A percentile compares a stretch with the other conserved stretches of the same genome.
These are phyloP conservation scores for Cydia splendana DNA, from an alignment of 1,140 invertebrate species.

Conservation along the genomic window DNA sequence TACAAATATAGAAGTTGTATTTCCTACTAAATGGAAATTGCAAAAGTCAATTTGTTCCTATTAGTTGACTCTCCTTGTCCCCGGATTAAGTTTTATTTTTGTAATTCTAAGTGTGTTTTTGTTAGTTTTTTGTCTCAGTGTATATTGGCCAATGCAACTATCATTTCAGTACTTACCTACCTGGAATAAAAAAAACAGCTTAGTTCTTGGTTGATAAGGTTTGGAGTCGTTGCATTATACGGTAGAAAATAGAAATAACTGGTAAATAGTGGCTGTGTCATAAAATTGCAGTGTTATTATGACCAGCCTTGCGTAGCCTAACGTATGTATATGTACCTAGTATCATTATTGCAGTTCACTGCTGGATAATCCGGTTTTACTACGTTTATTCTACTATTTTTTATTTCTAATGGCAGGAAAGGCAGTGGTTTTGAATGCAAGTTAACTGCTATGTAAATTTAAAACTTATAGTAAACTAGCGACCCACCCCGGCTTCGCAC, in stretches of 20 bases:
- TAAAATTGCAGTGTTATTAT: slow-evolving; percentile 14
- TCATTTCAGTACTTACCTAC: too few relatives aligned
- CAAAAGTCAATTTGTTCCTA: too few relatives aligned
- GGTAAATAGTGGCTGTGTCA: slow-evolving; percentile 16
- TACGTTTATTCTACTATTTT: neutral
- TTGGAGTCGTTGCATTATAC: neutral
- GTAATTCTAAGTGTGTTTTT: too few relatives aligned
- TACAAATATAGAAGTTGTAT: too few relatives aligned
- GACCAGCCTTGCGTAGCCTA: neutral
- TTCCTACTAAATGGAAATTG: too few relatives aligned
- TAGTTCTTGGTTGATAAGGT: neutral
- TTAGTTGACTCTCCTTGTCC: too few relatives aligned
- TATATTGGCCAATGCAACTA: too few relatives aligned
- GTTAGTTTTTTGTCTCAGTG: too few relatives aligned
- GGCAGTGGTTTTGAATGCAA: neutral
- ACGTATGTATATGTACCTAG: neutral
- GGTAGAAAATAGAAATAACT: neutral
- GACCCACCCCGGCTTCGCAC: too few relatives aligned
- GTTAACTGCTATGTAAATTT: neutral
- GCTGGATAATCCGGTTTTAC: neutral
- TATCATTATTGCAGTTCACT: neutral
- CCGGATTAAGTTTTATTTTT: too few relatives aligned
- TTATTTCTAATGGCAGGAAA: neutral
- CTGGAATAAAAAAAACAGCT: too few relatives aligned
- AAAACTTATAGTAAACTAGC: too few relatives aligned